Evolutionary conservation across 2,797 vertebrate species (phyloP).

Genomic region (Lagodon rhomboides): DNA sequence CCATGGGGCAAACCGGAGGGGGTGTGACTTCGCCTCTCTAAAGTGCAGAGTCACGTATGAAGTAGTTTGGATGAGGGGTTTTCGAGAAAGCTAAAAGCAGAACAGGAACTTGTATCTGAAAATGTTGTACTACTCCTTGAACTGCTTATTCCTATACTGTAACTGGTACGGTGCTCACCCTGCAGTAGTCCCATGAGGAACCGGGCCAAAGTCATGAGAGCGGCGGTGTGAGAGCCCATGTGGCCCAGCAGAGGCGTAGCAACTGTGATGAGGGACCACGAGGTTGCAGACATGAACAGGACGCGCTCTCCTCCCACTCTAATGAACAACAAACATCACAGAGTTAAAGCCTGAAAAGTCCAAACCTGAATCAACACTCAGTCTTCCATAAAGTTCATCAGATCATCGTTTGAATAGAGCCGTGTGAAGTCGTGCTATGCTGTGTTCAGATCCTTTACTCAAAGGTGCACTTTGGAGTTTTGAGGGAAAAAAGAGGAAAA

Average conservation of each 20-base stretch:
- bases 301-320: conserved; percentile 83
- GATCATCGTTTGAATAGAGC: background rate
- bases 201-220: conserved; percentile 72
- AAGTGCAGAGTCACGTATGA: too few species aligned
- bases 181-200: conserved; percentile 82
- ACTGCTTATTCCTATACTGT: background rate
- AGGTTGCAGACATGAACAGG: conserved; percentile 71
- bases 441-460: too few species aligned
- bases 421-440: background rate
- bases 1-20: too few species aligned
- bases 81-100: too few species aligned
- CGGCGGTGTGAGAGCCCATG: conserved; percentile 60
- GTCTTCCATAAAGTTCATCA: background rate
- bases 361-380: background rate
- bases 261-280: conserved; percentile 75
- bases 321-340: conserved; percentile 1
- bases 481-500: too few species aligned
- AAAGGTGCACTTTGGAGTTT: too few species aligned
- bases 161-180: conserved; percentile 62
- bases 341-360: background rate
- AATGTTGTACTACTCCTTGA: background rate
- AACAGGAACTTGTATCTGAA: background rate
- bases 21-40: too few species aligned
- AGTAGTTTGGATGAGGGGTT: too few species aligned
- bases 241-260: conserved; percentile 72